A percentile compares a stretch with the other conserved stretches of the same genome.
Conservation (phyloP, 2,113 vertebrate genomes). For the Forbesichthys papilliferus region DNA sequence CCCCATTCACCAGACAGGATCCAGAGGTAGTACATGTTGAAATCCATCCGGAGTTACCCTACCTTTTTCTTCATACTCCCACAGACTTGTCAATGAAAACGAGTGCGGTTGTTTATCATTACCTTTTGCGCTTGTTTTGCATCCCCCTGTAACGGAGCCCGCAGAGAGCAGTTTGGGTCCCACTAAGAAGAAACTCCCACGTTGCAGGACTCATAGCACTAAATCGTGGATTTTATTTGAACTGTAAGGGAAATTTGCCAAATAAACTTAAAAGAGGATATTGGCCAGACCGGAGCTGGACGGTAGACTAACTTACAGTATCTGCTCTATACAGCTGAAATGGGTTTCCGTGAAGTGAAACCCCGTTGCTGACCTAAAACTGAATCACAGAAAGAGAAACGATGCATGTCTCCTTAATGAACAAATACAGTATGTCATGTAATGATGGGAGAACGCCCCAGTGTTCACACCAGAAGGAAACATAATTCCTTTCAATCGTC, state of each 20-base stretch:
- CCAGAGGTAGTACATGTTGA: background rate
- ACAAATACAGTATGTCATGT: constrained; percentile 8
- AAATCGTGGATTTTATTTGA: too few relatives aligned
- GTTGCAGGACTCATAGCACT: constrained; percentile 7
- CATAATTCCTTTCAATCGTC: background rate
- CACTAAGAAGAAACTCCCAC: constrained; percentile 29
- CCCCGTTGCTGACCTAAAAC: background rate
- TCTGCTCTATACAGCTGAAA: background rate
- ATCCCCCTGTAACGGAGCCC: constrained; percentile 18
- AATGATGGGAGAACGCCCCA: constrained; percentile 7
- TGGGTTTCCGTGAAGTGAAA: background rate
- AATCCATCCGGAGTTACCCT: constrained; percentile 3
- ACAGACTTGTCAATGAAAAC: constrained; percentile 16
- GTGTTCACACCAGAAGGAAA: constrained; percentile 11
- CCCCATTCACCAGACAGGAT: constrained; percentile 47
- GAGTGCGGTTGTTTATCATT: constrained; percentile 51
- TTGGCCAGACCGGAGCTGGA: background rate
- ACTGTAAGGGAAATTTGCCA: too few relatives aligned
- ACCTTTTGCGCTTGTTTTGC: constrained; percentile 10
- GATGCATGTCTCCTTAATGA: background rate
- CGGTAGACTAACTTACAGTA: background rate
- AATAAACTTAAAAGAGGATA: too few relatives aligned
- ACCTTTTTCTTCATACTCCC: background rate
- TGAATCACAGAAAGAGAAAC: background rate
- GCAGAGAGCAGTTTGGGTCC: constrained; percentile 32